A percentile compares a stretch with the other conserved stretches of the same genome.
phyloP scores from a whole-genome alignment of 2,888 invertebrate genomes.

The Eucera pruinosa region DNA sequence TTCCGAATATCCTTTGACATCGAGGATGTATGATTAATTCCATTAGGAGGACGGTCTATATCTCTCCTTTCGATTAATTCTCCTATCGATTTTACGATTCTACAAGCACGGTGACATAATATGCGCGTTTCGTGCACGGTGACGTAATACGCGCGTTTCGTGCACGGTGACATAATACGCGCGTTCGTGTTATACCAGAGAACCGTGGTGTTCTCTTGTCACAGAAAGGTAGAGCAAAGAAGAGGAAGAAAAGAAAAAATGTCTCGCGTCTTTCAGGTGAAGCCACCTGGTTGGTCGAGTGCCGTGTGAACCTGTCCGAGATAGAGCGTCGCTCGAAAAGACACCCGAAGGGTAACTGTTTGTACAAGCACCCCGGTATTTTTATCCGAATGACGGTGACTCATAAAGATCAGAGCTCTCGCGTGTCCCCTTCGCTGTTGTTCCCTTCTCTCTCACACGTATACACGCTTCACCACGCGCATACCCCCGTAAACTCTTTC shows the following conservation, averaged over 20 bases:
- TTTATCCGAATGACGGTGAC: slow-evolving; percentile 79
- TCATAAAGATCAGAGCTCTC: slow-evolving; percentile 78
- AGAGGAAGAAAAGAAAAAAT: not conserved
- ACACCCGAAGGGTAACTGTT: slow-evolving; percentile 78
- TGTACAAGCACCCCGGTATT: slow-evolving; percentile 79
- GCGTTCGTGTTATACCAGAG: slow-evolving; percentile 29
- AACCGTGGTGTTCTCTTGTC: slow-evolving; percentile 48
- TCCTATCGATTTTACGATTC: slow-evolving; percentile 2
- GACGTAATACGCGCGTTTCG: too few species aligned
- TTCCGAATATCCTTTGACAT: slow-evolving; percentile 10
- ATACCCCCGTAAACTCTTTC: slow-evolving; percentile 55
- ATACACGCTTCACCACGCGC: slow-evolving; percentile 37
- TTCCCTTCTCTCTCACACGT: slow-evolving; percentile 54
- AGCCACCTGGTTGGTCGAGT: slow-evolving; percentile 70
- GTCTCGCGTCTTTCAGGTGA: slow-evolving; percentile 69
- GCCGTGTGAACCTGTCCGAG: slow-evolving; percentile 75
- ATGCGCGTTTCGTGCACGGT: too few species aligned
- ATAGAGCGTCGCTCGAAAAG: slow-evolving; percentile 69
- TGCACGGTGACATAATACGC: slow-evolving; percentile 39
- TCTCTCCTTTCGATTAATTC: not conserved
- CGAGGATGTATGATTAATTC: slow-evolving; percentile 12
- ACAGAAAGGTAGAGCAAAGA: not conserved
- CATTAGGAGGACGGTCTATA: not conserved
- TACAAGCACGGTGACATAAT: not conserved
- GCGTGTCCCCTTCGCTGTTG: slow-evolving; percentile 53